A percentile compares a stretch with the other conserved stretches of the same genome.
Evolutionary conservation across 2,797 vertebrate genomes (phyloP).

Genomic region (Poecilia velifera): DNA sequence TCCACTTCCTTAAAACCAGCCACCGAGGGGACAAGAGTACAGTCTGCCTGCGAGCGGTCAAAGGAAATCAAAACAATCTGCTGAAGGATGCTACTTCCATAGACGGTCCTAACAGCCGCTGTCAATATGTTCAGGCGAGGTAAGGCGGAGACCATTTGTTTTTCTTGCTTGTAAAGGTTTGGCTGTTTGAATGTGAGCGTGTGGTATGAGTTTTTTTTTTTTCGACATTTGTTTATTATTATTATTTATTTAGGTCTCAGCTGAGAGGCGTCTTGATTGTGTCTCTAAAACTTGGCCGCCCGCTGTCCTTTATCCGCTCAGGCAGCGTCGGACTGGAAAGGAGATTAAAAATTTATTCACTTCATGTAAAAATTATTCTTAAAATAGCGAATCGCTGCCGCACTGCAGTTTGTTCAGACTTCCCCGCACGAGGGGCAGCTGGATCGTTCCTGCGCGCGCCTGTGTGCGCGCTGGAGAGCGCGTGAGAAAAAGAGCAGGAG

Average conservation of each 20-base stretch:
- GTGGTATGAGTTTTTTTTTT: not conserved
- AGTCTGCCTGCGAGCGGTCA: constrained; percentile 27
- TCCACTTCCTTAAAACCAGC: constrained; percentile 30
- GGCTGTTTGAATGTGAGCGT: constrained; percentile 4
- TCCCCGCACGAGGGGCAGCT: constrained; percentile 37
- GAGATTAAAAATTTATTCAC: constrained; percentile 70
- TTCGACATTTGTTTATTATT: not conserved
- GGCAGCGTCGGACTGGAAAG: constrained; percentile 9
- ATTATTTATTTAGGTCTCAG: not conserved
- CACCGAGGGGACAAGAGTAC: constrained; percentile 37
- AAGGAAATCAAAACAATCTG: constrained; percentile 47
- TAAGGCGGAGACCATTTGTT: constrained; percentile 41
- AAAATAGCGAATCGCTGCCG: constrained; percentile 76
- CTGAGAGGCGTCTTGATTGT: not conserved
- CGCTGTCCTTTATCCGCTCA: constrained; percentile 1
- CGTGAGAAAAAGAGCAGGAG: not conserved
- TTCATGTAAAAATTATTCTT: constrained; percentile 68
- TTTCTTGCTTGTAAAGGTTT: constrained; percentile 2
- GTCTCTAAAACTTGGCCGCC: constrained; percentile 18
- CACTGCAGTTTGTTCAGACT: constrained; percentile 73
- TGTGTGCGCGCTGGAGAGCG: not conserved
- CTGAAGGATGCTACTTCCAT: constrained; percentile 69
- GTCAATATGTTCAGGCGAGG: constrained; percentile 75
- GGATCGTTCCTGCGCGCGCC: constrained; percentile 14
- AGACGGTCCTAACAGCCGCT: constrained; percentile 64